Percentiles rank a stretch among this genome's conserved stretches.
phyloP scores from a whole-genome alignment of 2,888 invertebrate genomes.

The Choreutis nemorana region DNA sequence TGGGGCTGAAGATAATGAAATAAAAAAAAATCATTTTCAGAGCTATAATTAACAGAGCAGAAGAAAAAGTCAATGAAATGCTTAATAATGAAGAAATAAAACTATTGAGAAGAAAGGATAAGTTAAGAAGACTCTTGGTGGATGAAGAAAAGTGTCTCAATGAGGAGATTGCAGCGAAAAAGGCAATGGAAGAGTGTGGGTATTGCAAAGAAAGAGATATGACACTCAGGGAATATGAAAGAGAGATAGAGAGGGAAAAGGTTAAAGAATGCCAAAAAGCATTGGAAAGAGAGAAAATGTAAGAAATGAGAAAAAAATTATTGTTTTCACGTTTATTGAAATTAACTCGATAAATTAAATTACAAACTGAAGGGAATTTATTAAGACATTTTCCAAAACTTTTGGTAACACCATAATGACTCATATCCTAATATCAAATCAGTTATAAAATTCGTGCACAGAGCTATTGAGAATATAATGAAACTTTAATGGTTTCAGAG shows the following conservation, averaged over 20 bases:
- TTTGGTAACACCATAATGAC: too few species aligned
- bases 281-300: conserved; percentile 51
- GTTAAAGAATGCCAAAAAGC: conserved; percentile 42
- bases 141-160: conserved; percentile 30
- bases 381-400: neutral
- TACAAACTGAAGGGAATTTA: too few species aligned
- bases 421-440: too few species aligned
- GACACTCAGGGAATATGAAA: conserved; percentile 23
- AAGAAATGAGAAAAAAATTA: conserved; percentile 14
- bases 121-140: conserved; percentile 28
- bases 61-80: conserved; percentile 34
- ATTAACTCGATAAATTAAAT: neutral
- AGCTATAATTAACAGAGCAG: conserved; percentile 38
- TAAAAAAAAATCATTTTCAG: too few species aligned
- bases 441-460: too few species aligned
- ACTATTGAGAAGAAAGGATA: conserved; percentile 46
- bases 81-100: conserved; percentile 36
- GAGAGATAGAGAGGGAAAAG: conserved; percentile 39
- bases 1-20: neutral
- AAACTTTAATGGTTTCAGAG: too few species aligned
- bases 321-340: conserved; percentile 4
- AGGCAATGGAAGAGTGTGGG: conserved; percentile 28
- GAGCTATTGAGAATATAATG: too few species aligned
- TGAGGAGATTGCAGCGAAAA: conserved; percentile 29
- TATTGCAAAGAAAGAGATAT: conserved; percentile 34